phyloP scores from a whole-genome alignment of 2,888 invertebrate genomes.

The Hetaerina titia region DNA sequence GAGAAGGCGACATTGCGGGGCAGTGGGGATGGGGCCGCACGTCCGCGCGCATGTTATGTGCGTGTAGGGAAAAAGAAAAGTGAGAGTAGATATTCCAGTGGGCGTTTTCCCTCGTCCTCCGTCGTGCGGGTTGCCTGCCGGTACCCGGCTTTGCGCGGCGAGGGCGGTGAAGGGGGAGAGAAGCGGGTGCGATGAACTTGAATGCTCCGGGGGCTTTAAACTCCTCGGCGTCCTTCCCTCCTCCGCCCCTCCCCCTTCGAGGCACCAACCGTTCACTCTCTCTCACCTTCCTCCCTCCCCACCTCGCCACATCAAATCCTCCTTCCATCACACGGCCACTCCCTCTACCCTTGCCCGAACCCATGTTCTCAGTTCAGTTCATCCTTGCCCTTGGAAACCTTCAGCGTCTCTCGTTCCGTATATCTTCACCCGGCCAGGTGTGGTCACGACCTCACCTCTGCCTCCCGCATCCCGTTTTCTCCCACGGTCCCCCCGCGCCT shows the following conservation, averaged over 20 bases:
- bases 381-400: conserved; percentile 63
- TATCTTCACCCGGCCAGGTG: not conserved
- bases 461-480: not conserved
- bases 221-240: conserved; percentile 56
- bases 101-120: not conserved
- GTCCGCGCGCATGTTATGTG: not conserved
- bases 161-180: not conserved
- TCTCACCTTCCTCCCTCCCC: conserved; percentile 12
- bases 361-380: not conserved
- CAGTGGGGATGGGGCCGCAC: not conserved
- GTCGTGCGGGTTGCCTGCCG: conserved; percentile 47
- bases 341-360: not conserved
- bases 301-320: not conserved
- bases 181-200: conserved; percentile 49
- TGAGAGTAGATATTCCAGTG: conserved; percentile 46
- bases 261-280: not conserved
- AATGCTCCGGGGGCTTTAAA: conserved; percentile 59
- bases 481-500: not conserved
- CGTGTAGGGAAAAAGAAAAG: conserved; percentile 25
- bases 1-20: not conserved
- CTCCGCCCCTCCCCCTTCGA: not conserved
- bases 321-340: not conserved
- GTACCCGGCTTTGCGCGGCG: not conserved
- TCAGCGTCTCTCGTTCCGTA: not conserved
- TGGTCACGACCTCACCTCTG: conserved; percentile 41